Evolutionary conservation across 2,113 vertebrate genomes (phyloP), one percentile per base, ranked within the genome.

Genomic region (Chloebia gouldiae): DNA sequence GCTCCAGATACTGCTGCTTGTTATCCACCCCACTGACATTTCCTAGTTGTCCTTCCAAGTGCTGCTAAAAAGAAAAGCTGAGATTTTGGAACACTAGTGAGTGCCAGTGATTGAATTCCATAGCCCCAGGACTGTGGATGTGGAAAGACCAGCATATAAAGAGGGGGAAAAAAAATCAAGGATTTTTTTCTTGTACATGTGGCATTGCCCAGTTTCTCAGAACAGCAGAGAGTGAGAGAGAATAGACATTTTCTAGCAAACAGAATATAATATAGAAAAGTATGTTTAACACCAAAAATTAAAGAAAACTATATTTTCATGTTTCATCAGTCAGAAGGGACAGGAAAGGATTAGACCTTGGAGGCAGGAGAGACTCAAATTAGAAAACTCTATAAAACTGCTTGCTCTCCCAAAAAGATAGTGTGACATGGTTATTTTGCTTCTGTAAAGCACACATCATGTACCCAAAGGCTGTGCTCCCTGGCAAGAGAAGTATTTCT

Each of bases 41-140:
- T 96, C 81, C 80, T 35, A 68, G 69, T 40, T 85, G 57, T 72
- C 59, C 85, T 93, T 92, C 81, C 78, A 91, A 89, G 49, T 82
- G 45, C 54, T 85, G 39, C 61, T 87, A 68, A 88, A 83, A 86
- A 71, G 75, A 66, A 81, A 95, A 90, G 69, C 81, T 80, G 75
- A 90, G 84, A 77, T 90, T 90, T 75, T 83, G 81, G 50, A 84
- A 93, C 68, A 56, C 51, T 53, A 22, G 13, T 85, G 39, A 88
- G 42, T 92, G 88, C 81, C 81, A 92, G 53, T 68, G 69, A 68
- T 84, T 84, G 64, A 95, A 93, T 68, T 91, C 60, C 33, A 37
- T 71, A 81, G 91, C 47, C 76, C 25, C 25, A 22, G 90, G 72
- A 44, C 56, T 81, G 39, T 1, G 3, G 63, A 73, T 77, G 60